Evolutionary conservation across 2,888 invertebrate genomes (phyloP).

Genomic region (Hipparchia semele): DNA sequence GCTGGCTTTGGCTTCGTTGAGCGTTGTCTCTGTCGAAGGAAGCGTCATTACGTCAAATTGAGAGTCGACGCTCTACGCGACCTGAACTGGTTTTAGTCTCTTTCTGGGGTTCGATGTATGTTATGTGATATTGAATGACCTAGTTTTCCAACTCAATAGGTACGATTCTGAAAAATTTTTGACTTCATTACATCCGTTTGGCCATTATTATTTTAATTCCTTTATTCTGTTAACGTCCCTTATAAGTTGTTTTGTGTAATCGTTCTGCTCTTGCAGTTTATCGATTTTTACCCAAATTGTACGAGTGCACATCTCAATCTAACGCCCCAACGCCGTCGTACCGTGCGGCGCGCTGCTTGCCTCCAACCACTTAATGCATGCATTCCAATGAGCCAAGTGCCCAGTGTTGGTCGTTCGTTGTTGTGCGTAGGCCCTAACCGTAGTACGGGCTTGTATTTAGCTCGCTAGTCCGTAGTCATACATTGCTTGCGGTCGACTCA

Average conservation of each 20-base stretch:
- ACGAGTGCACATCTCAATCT: not conserved
- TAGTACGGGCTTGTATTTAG: slow-evolving; percentile 33
- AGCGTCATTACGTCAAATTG: no score
- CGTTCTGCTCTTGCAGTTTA: not conserved
- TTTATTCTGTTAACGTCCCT: not conserved
- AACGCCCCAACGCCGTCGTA: not conserved
- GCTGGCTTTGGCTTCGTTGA: no score
- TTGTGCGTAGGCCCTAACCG: slow-evolving; percentile 45
- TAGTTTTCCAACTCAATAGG: not conserved
- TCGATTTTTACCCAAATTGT: not conserved
- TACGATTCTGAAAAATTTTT: not conserved
- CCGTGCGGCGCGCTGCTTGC: slow-evolving; percentile 1
- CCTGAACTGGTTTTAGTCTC: no score
- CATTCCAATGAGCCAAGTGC: slow-evolving; percentile 50
- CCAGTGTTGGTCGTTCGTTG: slow-evolving; percentile 43
- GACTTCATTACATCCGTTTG: not conserved
- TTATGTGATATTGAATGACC: not conserved
- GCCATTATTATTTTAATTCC: not conserved
- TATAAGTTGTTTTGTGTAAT: not conserved
- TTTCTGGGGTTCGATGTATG: no score
- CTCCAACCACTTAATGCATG: slow-evolving; percentile 29
- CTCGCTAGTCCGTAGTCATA: slow-evolving; percentile 46
- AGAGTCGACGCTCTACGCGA: no score
- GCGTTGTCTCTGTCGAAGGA: no score
- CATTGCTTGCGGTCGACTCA: slow-evolving; percentile 55